Evolutionary conservation across 1,140 invertebrate genomes (phyloP), one percentile per base, ranked within the genome.

Genomic region (Drosophila virilis): DNA sequence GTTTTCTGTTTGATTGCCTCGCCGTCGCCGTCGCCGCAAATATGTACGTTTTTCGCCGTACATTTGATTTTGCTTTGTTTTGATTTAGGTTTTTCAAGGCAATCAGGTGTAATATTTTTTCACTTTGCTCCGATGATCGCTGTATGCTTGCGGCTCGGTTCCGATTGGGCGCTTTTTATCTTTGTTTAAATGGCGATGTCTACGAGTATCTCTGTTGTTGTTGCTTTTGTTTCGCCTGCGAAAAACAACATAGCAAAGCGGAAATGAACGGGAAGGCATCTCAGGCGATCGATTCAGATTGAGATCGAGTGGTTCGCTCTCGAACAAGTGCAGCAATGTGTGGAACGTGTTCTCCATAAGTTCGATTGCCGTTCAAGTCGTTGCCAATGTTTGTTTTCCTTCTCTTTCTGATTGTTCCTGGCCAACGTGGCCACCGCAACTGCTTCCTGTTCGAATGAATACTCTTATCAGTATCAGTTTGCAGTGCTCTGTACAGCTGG

Each of bases 101-200:
- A 83, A 89, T 89, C 84, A 89, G 84, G 84, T 89, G 84, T 80
- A 89, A 80, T 77, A 89, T 81, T 74, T 88, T 72, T 76, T 57
- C 67, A 74, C 37, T 70, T 61, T 55, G 52, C 43, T 28, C 45
- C 54, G 69, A 59, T 66, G 43, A 72, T 72, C 69, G 54, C 46
- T 28, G 51, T 42, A 33, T 33, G 59, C 51, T 57, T 50, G 45
- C 78, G 58, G 46, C 69, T 62, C 65, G 69, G 83, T 86, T 86
- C 83, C 83, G 84, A 89, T 77, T 83, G 83, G 73, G 48, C 76
- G 83, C 79, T 62, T 75, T 58, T 70, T 74, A 76, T 59, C 80
- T 57, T 80, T 74, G 64, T 68, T 79, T 48, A 74, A 57, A 9
- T 51, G 45, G 32, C 61, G 40, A 46, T 55, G 65, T 60, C 38